Percentiles rank a stretch among this genome's conserved stretches.
Evolutionary conservation across 2,888 invertebrate species (phyloP).

Genomic region (Drosophila anomelani): DNA sequence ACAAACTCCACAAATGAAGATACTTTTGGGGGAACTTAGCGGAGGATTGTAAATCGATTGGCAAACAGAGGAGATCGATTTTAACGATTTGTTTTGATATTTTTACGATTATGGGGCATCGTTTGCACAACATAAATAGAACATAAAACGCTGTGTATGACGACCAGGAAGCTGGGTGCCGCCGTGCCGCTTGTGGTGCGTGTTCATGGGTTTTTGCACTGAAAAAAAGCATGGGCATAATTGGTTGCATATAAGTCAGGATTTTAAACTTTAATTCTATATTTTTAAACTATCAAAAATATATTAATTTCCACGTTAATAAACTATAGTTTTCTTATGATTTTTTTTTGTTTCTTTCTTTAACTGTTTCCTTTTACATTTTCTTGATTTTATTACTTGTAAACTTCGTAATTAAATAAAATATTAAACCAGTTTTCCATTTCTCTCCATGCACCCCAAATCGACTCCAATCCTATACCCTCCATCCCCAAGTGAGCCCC

Average conservation of each 20-base stretch:
- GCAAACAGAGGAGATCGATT: slow-evolving; percentile 82
- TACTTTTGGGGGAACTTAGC: slow-evolving; percentile 40
- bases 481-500: background rate
- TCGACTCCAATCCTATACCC: background rate
- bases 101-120: slow-evolving; percentile 85
- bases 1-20: slow-evolving; percentile 63
- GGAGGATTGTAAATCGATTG: slow-evolving; percentile 54
- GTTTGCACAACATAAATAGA: slow-evolving; percentile 85
- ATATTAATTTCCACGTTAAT: no score
- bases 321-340: no score
- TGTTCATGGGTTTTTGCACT: slow-evolving; percentile 10
- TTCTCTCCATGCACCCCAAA: background rate
- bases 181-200: slow-evolving; percentile 6
- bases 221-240: background rate
- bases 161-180: slow-evolving; percentile 35
- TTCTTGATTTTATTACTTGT: no score
- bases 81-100: slow-evolving; percentile 85
- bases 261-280: background rate
- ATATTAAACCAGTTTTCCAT: background rate
- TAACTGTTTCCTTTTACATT: no score
- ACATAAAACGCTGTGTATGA: slow-evolving; percentile 83
- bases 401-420: no score
- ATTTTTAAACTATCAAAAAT: no score
- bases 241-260: background rate
- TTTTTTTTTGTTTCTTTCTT: no score